A percentile compares a stretch with the other conserved stretches of the same genome.
Evolutionary conservation across 2,888 invertebrate genomes (phyloP).

Genomic region (Odontomyia ornata): DNA sequence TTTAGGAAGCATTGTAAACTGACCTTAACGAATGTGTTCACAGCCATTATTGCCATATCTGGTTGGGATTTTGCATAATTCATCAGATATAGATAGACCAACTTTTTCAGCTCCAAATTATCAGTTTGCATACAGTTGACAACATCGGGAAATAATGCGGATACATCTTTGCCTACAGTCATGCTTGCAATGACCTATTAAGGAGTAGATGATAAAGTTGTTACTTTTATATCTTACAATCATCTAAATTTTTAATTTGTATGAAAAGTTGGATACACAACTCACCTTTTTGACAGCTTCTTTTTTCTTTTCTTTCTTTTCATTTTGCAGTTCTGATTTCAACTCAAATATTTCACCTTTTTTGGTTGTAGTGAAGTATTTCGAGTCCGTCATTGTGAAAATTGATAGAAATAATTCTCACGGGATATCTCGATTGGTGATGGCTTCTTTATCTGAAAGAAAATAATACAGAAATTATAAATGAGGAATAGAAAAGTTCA

Average conservation of each 20-base stretch:
- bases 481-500: not conserved
- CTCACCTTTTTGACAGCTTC: constrained; percentile 98
- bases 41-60: constrained; percentile 99
- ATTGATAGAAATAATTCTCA: not conserved
- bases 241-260: too few species aligned
- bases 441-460: not conserved
- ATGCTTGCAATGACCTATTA: constrained; percentile 96
- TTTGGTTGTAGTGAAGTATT: constrained; percentile 99
- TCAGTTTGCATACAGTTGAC: constrained; percentile 99
- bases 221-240: too few species aligned
- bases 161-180: constrained; percentile 99
- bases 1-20: constrained; percentile 54
- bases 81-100: constrained; percentile 98
- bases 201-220: too few species aligned
- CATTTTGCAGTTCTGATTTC: constrained; percentile 98
- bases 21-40: constrained; percentile 99
- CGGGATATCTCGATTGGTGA: not conserved
- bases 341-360: constrained; percentile 99
- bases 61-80: constrained; percentile 99
- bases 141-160: constrained; percentile 97
- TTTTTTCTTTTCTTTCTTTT: constrained; percentile 99
- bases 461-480: not conserved
- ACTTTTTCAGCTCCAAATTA: constrained; percentile 96
- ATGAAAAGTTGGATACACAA: too few species aligned
- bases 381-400: constrained; percentile 94